Evolutionary conservation across 2,113 vertebrate species (phyloP).

Genomic region (Odobenus rosmarus): DNA sequence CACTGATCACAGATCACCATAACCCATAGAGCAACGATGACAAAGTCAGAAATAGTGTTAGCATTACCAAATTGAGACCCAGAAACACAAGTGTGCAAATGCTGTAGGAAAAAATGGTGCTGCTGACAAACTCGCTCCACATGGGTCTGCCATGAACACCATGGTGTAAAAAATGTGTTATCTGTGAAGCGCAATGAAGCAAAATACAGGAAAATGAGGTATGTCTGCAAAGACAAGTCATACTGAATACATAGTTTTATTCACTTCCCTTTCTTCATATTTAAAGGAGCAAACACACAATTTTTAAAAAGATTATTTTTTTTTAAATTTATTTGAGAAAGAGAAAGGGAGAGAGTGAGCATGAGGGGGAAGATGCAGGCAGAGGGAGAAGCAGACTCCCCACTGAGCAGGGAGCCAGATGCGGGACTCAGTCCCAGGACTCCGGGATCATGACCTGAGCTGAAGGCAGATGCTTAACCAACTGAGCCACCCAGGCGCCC

Average conservation of each 20-base stretch:
- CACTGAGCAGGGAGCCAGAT: neutral
- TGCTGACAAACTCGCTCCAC: neutral
- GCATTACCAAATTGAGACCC: neutral
- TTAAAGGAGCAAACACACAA: neutral
- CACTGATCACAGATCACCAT: neutral
- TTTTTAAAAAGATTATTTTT: neutral
- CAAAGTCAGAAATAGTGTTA: neutral
- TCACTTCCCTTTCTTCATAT: neutral
- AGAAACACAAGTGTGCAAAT: neutral
- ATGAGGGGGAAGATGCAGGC: neutral
- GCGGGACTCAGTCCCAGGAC: neutral
- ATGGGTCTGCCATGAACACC: neutral
- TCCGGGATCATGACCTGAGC: neutral
- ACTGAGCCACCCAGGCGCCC: neutral
- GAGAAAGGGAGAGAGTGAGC: neutral
- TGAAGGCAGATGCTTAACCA: neutral
- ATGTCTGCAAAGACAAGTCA: neutral
- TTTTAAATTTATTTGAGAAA: neutral
- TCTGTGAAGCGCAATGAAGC: neutral
- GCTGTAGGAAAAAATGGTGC: neutral
- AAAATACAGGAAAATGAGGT: neutral
- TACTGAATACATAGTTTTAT: neutral
- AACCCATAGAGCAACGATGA: neutral
- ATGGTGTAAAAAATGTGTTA: neutral
- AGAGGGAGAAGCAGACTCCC: neutral